phyloP scores from a whole-genome alignment of 1,140 invertebrate species.

The Platyscapa corneri region DNA sequence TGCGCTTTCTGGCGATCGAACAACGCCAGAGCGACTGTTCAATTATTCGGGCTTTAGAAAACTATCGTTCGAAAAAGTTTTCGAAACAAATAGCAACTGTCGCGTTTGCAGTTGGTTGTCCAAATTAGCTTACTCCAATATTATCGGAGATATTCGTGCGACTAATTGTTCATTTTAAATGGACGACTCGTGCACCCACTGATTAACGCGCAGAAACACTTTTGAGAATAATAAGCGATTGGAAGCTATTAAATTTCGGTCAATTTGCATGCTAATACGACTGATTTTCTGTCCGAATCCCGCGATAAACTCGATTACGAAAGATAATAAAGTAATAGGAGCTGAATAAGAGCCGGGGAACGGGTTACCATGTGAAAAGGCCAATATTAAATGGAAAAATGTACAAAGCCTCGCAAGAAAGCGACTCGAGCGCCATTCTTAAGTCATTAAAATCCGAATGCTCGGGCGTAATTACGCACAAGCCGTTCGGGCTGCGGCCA shows the following conservation, averaged over 20 bases:
- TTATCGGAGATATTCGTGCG: too few relatives aligned
- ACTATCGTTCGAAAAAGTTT: not conserved
- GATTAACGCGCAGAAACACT: not conserved
- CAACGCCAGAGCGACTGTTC: too few relatives aligned
- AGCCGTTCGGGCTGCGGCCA: conserved; percentile 15
- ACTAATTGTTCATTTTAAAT: not conserved
- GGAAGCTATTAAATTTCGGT: not conserved
- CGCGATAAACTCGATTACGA: not conserved
- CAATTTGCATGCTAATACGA: not conserved
- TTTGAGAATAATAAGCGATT: not conserved
- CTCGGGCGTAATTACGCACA: conserved; percentile 21
- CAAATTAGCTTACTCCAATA: too few relatives aligned
- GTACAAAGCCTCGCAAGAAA: conserved; percentile 20
- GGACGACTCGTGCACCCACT: too few relatives aligned
- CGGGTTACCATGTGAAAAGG: not conserved
- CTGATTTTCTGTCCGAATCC: not conserved
- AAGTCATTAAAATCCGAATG: conserved; percentile 21
- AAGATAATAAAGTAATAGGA: not conserved
- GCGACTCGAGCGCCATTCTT: conserved; percentile 18
- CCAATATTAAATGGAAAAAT: conserved; percentile 9
- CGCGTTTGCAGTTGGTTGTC: too few relatives aligned
- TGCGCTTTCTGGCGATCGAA: too few relatives aligned
- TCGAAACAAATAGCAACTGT: too few relatives aligned
- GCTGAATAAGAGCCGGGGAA: not conserved
- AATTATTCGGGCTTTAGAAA: not conserved